These are phyloP conservation scores for Fundulus diaphanus DNA, from an alignment of 2,797 vertebrate genomes.

Conservation along the genomic window DNA sequence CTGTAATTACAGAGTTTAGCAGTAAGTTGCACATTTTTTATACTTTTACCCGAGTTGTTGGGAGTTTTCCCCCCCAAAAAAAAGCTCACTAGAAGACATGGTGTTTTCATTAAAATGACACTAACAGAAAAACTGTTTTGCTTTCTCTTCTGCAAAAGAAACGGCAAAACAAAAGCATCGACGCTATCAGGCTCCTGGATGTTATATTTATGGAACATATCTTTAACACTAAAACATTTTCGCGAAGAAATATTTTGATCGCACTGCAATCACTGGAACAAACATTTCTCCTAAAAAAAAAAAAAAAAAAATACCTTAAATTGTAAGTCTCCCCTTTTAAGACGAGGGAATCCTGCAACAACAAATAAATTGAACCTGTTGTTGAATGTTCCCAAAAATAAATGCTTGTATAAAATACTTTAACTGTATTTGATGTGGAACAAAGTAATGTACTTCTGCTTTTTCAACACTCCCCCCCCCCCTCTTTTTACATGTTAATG, in stretches of 20 bases:
- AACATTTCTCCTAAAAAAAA: not conserved
- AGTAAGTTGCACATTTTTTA: slow-evolving; percentile 12
- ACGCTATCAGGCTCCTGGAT: slow-evolving; percentile 26
- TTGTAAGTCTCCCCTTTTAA: slow-evolving; percentile 12
- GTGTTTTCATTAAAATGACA: slow-evolving; percentile 19
- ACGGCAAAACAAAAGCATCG: not conserved
- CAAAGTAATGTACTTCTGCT: slow-evolving; percentile 54
- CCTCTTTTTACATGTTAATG: slow-evolving; percentile 33
- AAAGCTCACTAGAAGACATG: too few species aligned
- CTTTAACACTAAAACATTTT: slow-evolving; percentile 35
- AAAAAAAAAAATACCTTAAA: slow-evolving; percentile 12
- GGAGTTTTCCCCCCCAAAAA: slow-evolving; percentile 15
- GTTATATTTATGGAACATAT: slow-evolving; percentile 25
- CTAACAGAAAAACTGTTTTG: slow-evolving; percentile 19
- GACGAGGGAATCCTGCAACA: slow-evolving; percentile 22
- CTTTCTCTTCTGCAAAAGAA: slow-evolving; percentile 13
- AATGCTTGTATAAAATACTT: slow-evolving; percentile 64
- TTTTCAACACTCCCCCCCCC: slow-evolving; percentile 19
- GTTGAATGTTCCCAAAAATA: slow-evolving; percentile 68
- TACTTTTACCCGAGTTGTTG: slow-evolving; percentile 16
- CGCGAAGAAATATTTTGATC: slow-evolving; percentile 21
- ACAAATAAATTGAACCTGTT: slow-evolving; percentile 47
- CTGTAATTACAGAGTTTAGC: slow-evolving; percentile 35
- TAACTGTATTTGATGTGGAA: slow-evolving; percentile 67
- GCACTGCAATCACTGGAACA: slow-evolving; percentile 20